These are phyloP conservation scores for Agonopterix arenella DNA, from an alignment of 2,888 invertebrate genomes.

Conservation along the genomic window DNA sequence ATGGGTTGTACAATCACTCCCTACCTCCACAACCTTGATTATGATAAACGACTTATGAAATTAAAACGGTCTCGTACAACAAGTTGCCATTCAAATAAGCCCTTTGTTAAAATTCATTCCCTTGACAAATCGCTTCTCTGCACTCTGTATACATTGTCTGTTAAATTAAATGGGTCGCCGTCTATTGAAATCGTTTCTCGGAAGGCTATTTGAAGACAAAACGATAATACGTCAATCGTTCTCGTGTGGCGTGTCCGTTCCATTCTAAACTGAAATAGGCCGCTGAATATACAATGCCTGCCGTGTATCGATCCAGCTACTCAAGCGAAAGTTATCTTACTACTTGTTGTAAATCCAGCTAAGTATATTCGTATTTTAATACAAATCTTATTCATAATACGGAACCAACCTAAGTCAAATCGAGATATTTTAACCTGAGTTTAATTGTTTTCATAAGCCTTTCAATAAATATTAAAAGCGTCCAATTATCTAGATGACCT, in stretches of 20 bases:
- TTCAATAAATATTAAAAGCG: background rate
- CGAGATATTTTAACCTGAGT: too few relatives aligned
- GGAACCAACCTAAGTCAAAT: too few relatives aligned
- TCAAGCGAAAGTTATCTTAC: slow-evolving; percentile 45
- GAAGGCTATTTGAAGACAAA: slow-evolving; percentile 62
- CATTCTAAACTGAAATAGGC: slow-evolving; percentile 46
- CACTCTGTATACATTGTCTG: slow-evolving; percentile 65
- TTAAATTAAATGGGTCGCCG: slow-evolving; percentile 63
- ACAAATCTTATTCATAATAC: too few relatives aligned
- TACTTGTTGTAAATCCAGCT: slow-evolving; percentile 24
- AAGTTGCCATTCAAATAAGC: slow-evolving; percentile 71
- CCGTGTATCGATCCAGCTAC: slow-evolving; percentile 36
- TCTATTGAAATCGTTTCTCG: slow-evolving; percentile 60
- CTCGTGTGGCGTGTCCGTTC: slow-evolving; percentile 51
- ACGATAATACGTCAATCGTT: slow-evolving; percentile 62
- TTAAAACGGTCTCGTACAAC: slow-evolving; percentile 73
- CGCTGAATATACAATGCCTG: slow-evolving; percentile 59
- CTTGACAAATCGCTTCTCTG: slow-evolving; percentile 71
- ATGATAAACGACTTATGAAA: slow-evolving; percentile 77
- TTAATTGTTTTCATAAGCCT: background rate
- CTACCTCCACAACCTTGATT: slow-evolving; percentile 53
- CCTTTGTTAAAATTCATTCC: slow-evolving; percentile 72
- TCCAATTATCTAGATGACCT: too few relatives aligned
- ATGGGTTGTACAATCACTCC: slow-evolving; percentile 51
- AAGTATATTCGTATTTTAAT: background rate